These are phyloP conservation scores for Rotaria socialis DNA, from an alignment of 2,888 invertebrate genomes.

Conservation along the genomic window DNA sequence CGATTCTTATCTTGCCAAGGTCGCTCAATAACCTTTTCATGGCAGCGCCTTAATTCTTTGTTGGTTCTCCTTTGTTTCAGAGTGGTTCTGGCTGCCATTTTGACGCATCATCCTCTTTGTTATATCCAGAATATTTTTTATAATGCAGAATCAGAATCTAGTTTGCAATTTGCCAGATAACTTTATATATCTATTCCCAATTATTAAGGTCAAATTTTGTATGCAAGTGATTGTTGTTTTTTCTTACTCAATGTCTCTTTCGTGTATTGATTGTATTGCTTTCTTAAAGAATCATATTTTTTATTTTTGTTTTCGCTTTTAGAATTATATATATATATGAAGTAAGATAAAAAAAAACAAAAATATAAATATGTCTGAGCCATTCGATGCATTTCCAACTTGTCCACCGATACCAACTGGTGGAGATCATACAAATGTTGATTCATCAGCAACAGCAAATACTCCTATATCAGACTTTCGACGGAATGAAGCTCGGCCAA, in stretches of 20 bases:
- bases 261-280: too few relatives aligned
- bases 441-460: not conserved
- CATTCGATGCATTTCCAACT: not conserved
- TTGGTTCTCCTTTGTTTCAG: not conserved
- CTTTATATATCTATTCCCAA: not conserved
- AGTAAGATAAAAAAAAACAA: not conserved
- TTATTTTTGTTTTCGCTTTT: too few relatives aligned
- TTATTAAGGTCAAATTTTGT: not conserved
- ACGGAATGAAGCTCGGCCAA: not conserved
- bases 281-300: too few relatives aligned
- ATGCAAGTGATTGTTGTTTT: too few relatives aligned
- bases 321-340: not conserved
- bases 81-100: not conserved
- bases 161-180: not conserved
- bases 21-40: not conserved
- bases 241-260: too few relatives aligned
- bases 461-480: conserved; percentile 25
- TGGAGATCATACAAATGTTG: not conserved
- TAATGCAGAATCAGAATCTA: not conserved
- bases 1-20: not conserved
- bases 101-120: not conserved
- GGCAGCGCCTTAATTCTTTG: not conserved
- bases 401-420: not conserved
- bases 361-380: not conserved
- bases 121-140: not conserved